These are phyloP conservation scores for Venustaconcha ellipsiformis DNA, from an alignment of 1,140 invertebrate genomes.

Conservation along the genomic window DNA sequence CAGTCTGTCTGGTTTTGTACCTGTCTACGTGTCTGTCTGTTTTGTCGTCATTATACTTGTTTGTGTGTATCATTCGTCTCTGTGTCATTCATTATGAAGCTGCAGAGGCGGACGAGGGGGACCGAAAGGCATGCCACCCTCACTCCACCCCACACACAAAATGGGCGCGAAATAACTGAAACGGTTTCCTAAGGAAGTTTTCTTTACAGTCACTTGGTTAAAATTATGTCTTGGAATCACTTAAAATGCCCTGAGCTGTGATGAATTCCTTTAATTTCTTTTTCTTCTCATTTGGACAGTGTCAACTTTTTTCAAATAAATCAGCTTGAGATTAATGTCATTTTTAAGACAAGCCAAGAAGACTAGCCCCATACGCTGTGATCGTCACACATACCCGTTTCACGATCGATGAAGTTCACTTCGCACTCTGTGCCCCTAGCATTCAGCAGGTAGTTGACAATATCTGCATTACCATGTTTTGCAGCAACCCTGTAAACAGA, in stretches of 20 bases:
- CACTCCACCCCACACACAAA: too few relatives aligned
- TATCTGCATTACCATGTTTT: conserved; percentile 45
- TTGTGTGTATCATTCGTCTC: too few relatives aligned
- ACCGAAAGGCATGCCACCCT: too few relatives aligned
- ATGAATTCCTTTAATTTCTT: not conserved
- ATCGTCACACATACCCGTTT: conserved; percentile 41
- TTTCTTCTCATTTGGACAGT: not conserved
- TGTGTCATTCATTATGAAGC: not conserved
- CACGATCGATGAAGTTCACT: conserved; percentile 56
- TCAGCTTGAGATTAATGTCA: not conserved
- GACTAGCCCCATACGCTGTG: not conserved
- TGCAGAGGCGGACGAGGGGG: not conserved
- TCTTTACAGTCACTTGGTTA: too few relatives aligned
- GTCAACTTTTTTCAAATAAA: not conserved
- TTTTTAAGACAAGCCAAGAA: not conserved
- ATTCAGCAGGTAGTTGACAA: conserved; percentile 48
- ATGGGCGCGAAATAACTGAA: too few relatives aligned
- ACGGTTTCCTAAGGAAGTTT: too few relatives aligned
- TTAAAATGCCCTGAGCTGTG: not conserved
- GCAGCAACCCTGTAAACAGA: conserved; percentile 49
- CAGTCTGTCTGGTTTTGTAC: too few relatives aligned
- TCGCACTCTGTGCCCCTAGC: conserved; percentile 47
- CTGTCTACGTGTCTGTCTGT: too few relatives aligned
- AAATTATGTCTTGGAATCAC: not conserved
- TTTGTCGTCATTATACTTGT: too few relatives aligned